Evolutionary conservation across 1,140 invertebrate species (phyloP), one percentile per base, ranked within the genome.

Genomic region (Dinothrombium tinctorium): DNA sequence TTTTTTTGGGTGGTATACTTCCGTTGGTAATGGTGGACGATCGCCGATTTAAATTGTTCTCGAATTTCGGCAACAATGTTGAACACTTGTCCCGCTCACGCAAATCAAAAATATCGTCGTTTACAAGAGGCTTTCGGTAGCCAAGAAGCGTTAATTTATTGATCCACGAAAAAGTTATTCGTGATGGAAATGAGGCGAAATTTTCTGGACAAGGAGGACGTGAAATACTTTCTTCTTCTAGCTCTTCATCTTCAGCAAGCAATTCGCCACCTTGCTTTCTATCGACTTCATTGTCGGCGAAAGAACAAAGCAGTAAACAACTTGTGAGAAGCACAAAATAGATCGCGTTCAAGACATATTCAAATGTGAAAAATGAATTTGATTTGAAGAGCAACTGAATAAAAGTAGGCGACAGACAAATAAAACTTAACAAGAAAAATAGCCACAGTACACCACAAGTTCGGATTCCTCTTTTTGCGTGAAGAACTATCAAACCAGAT

Each of bases 91-190:
- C n/a, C n/a, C n/a, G 23, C 3, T 7, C 6, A 2, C 19, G 17
- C 3, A 46, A 9, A 23, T 2, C 1, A 9, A 19, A 47, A 2
- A 47, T 33, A 29, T 47, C 45, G 15, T 31, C 12, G n/a, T 6
- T 4, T 21, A 28, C 33, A 15, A 47, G 35, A n/a, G 45, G 35
- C 12, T 28, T 26, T 25, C 33, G 38, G 28, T 33, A 46, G 19
- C 45, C 45, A 22, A 9, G 4, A 3, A 9, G 26, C 12, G 46
- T 41, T 14, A 46, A 33, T 29, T 59, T 44, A 57, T 86, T 78
- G 56, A 95, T 90, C 90, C 90, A 98, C 40, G 73, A 69, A 56
- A 87, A 96, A 0, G 76, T 68, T 4, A 96, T 59, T 39, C 71
- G 69, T 19, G 81, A 87, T n/a, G 84, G 67, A 57, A 90, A 94